Percentiles rank a stretch among this genome's conserved stretches.
phyloP scores from a whole-genome alignment of 2,888 invertebrate genomes.

The Litoditis marina region DNA sequence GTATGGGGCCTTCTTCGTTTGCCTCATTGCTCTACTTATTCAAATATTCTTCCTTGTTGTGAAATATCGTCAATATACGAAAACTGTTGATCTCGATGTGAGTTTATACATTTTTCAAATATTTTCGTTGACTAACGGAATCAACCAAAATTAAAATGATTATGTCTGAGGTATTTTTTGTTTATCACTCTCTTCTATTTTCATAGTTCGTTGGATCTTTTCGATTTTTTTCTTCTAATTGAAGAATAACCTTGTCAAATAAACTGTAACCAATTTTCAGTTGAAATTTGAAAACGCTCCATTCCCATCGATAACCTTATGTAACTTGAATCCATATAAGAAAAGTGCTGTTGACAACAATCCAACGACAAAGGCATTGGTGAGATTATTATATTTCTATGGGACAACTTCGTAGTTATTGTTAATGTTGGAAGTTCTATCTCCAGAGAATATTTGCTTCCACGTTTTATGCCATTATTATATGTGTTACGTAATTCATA shows the following conservation, averaged over 20 bases:
- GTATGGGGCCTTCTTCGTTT: constrained; percentile 52
- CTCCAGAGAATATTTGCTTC: too few species aligned
- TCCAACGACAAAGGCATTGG: constrained; percentile 53
- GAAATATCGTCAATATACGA: constrained; percentile 53
- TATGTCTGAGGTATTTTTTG: too few species aligned
- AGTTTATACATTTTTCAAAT: constrained; percentile 19
- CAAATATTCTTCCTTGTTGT: constrained; percentile 53
- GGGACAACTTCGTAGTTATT: too few species aligned
- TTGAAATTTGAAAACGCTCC: constrained; percentile 62
- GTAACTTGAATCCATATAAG: constrained; percentile 61
- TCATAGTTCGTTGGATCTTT: background rate
- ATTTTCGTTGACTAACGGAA: too few species aligned
- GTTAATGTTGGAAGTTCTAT: too few species aligned
- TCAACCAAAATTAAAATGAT: too few species aligned
- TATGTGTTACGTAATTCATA: too few species aligned
- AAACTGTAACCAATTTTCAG: constrained; percentile 46
- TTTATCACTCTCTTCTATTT: too few species aligned
- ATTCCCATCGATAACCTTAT: constrained; percentile 60
- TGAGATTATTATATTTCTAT: constrained; percentile 22
- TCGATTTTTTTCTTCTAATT: background rate
- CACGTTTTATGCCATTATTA: too few species aligned
- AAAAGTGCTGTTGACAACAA: constrained; percentile 53
- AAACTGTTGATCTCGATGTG: constrained; percentile 61
- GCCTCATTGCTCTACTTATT: constrained; percentile 38
- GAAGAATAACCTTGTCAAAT: too few species aligned